A percentile compares a stretch with the other conserved stretches of the same genome.
Conservation (phyloP, 2,113 vertebrate genomes). For the Corythaixoides concolor region DNA sequence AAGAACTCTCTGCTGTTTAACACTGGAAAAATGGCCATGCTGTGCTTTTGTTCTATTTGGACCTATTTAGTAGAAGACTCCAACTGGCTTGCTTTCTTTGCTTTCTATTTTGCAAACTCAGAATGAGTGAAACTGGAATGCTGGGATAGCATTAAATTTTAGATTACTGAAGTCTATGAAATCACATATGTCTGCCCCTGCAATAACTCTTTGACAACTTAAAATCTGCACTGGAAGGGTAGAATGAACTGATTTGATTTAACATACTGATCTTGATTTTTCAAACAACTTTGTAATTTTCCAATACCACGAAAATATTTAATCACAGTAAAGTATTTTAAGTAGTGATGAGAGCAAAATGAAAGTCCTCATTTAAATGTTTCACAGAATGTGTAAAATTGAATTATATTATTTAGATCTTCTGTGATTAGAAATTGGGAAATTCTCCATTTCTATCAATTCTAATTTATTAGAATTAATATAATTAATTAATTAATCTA, state of each 20-base stretch:
- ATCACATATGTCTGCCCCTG: not conserved
- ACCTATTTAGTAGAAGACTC: not conserved
- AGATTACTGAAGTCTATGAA: not conserved
- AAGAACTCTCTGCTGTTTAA: not conserved
- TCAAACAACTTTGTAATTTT: not conserved
- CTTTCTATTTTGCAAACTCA: not conserved
- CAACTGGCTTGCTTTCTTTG: not conserved
- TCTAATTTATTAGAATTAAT: not conserved
- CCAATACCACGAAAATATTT: not conserved
- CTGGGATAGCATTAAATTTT: not conserved
- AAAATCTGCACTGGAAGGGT: not conserved
- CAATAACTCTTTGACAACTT: not conserved
- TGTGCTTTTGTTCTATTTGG: not conserved
- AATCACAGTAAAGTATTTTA: not conserved
- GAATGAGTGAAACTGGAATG: not conserved
- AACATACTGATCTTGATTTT: not conserved
- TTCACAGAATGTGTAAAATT: not conserved
- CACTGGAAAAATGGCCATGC: not conserved
- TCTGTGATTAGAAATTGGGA: not conserved
- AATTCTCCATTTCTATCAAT: not conserved
- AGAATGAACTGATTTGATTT: not conserved
- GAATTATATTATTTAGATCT: not conserved
- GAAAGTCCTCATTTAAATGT: not conserved
- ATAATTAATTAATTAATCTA: too few relatives aligned
- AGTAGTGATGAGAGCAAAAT: not conserved